Conservation (phyloP, 2,113 vertebrate species). For the Thunnus maccoyii region DNA sequence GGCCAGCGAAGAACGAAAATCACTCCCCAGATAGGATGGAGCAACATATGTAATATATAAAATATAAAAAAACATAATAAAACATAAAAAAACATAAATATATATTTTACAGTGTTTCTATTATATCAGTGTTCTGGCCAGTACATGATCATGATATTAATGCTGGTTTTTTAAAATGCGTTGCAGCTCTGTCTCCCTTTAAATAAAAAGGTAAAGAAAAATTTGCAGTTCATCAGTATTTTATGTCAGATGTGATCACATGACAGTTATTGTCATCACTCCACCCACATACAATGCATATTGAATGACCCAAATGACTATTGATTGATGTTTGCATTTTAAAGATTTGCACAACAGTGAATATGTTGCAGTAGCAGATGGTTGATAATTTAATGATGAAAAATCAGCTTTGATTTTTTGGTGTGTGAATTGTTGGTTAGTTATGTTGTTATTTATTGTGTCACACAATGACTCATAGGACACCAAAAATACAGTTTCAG, state of each 20-base stretch:
- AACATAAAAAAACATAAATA: not conserved
- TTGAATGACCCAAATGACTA: slow-evolving; percentile 62
- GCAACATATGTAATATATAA: not conserved
- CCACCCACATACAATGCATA: slow-evolving; percentile 17
- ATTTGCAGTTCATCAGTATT: not conserved
- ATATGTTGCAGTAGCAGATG: not conserved
- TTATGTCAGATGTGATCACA: not conserved
- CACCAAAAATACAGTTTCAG: too few relatives aligned
- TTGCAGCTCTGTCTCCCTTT: not conserved
- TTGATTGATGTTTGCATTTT: slow-evolving; percentile 42
- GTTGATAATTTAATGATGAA: not conserved
- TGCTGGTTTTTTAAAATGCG: not conserved
- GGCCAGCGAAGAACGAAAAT: not conserved
- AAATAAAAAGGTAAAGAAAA: not conserved
- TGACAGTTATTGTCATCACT: slow-evolving; percentile 9
- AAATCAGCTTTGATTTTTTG: not conserved
- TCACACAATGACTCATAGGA: too few relatives aligned
- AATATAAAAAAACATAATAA: too few relatives aligned
- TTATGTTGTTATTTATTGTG: not conserved
- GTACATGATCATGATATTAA: too few relatives aligned
- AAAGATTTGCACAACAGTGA: slow-evolving; percentile 4
- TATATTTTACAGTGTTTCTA: not conserved
- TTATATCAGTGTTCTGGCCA: not conserved
- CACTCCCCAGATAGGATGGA: not conserved
- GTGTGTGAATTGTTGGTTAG: not conserved